Evolutionary conservation across 2,113 vertebrate genomes (phyloP), one percentile per base, ranked within the genome.

Genomic region (Mobula birostris): DNA sequence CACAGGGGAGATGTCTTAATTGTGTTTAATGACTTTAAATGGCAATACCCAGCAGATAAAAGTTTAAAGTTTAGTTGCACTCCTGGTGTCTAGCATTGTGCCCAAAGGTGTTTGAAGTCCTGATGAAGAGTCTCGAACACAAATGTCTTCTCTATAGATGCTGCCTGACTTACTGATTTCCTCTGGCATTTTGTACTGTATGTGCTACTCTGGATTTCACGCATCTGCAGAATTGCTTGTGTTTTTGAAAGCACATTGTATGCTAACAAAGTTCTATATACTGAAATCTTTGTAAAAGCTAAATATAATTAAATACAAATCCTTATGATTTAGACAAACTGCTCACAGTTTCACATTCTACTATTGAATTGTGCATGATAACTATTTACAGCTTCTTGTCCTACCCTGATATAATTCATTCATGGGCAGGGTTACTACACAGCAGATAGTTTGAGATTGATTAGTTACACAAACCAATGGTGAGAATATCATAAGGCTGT

Each of bases 1-100:
- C 95, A 96, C 97, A 95, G 96, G 94, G 95, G 96, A 96, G 96
- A 97, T 95, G 96, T 96, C 96, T 97, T 97, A 96, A 97, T 97
- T 96, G 95, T 96, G 96, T 96, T 96, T 96, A 97, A 97, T 93
- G 95, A 95, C 94, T 83, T 95, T 94, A 96, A 96, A 95, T 95
- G 95, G 94, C 95, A 93, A 74, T 9, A 9, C 70, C 36, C 48
- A 93, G 91, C 68, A 56, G 32, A 27, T 56, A 21, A 27, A 36
- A 56, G 29, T 76, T 72, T 48, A 93, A 93, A 93, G 68, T 14
- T 48, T 6, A 11, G 70, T 29, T 76, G 36, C 68, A 56, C 12
- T 93, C 19, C 40, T 40, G 7, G 24, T 56, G 74, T 74, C 70
- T 14, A 93, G 74, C 11, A 74, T 29, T 14, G 21, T 48, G 70